Conservation (phyloP, 2,113 vertebrate genomes). For the Lampris incognitus region DNA sequence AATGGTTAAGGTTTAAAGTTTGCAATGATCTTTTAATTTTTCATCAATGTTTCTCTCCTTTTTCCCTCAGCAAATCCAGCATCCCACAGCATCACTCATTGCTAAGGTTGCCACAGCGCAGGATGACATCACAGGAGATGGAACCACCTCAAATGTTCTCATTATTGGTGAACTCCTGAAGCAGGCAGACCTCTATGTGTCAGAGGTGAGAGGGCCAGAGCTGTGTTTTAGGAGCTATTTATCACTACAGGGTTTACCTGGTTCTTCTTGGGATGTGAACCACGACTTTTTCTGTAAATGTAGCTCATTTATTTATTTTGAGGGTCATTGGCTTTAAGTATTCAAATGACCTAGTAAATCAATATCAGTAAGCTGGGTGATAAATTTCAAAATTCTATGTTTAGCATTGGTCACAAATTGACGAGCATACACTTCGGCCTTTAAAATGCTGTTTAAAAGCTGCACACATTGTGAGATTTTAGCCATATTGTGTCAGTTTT, state of each 20-base stretch:
- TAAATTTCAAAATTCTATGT: not conserved
- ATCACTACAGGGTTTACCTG: not conserved
- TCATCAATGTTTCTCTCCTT: not conserved
- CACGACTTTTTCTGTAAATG: not conserved
- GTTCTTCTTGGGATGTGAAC: not conserved
- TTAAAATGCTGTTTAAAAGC: too few species aligned
- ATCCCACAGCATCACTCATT: slow-evolving; percentile 97
- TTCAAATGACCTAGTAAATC: not conserved
- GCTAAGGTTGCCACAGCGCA: slow-evolving; percentile 98
- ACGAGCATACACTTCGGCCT: too few species aligned
- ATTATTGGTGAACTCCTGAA: slow-evolving; percentile 97
- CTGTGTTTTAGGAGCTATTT: not conserved
- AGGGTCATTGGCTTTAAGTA: not conserved
- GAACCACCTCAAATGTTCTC: slow-evolving; percentile 97
- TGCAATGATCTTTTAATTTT: too few species aligned
- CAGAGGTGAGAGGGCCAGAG: slow-evolving; percentile 84
- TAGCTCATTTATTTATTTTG: not conserved
- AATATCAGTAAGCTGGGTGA: not conserved
- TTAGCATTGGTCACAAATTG: too few species aligned
- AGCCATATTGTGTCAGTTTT: too few species aligned
- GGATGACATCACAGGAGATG: slow-evolving; percentile 98
- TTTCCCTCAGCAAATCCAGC: slow-evolving; percentile 94
- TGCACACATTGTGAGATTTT: too few species aligned
- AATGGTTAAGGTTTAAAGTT: too few species aligned
- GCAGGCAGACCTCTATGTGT: slow-evolving; percentile 96